These are phyloP conservation scores for Eupsilia transversa DNA, from an alignment of 2,888 invertebrate genomes.

Conservation along the genomic window DNA sequence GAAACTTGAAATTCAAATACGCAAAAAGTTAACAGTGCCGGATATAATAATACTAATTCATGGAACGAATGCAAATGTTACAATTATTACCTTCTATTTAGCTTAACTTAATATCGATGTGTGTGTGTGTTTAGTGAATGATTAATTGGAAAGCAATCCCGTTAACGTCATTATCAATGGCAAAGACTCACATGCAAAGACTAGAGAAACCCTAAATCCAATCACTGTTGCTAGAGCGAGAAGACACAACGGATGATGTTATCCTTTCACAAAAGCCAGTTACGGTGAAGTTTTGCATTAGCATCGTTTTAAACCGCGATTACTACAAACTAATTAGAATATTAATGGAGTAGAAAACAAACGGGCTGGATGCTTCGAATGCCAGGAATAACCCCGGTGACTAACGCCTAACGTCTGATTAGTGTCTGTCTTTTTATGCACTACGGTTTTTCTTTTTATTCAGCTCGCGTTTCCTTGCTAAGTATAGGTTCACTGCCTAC, in stretches of 20 bases:
- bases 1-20: no score
- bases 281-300: conserved; percentile 59
- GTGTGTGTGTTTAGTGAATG: no score
- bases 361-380: conserved; percentile 59
- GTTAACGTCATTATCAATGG: conserved; percentile 28
- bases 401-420: conserved; percentile 62
- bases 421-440: conserved; percentile 62
- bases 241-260: conserved; percentile 30
- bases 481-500: conserved; percentile 30
- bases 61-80: no score
- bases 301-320: conserved; percentile 64
- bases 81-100: no score
- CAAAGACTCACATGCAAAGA: conserved; percentile 11
- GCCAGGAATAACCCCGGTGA: conserved; percentile 66
- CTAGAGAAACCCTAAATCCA: conserved; percentile 32
- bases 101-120: no score
- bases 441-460: conserved; percentile 58
- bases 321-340: conserved; percentile 69
- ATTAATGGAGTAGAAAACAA: conserved; percentile 65
- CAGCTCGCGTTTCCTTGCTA: conserved; percentile 46
- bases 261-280: conserved; percentile 60
- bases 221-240: conserved; percentile 38
- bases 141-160: conserved; percentile 8
- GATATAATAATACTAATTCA: no score
- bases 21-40: no score